These are phyloP conservation scores for Julus scandinavius DNA, from an alignment of 2,888 invertebrate species.

Conservation along the genomic window DNA sequence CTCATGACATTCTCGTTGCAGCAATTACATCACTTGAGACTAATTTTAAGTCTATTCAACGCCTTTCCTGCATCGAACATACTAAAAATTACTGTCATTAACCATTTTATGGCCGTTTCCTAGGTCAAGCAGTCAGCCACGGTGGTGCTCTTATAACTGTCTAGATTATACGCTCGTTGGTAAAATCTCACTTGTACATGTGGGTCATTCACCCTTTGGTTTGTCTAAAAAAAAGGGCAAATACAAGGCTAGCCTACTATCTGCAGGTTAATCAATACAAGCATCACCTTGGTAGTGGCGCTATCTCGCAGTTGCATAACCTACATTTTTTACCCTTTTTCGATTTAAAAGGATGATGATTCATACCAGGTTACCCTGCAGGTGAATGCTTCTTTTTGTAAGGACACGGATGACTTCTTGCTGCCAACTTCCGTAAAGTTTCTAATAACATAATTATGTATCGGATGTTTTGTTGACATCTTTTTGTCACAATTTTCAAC, in stretches of 20 bases:
- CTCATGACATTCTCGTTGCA: neutral
- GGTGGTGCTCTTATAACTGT: neutral
- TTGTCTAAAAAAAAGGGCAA: neutral
- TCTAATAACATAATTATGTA: neutral
- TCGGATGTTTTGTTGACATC: neutral
- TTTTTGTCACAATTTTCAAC: neutral
- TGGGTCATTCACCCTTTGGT: neutral
- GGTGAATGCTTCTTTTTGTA: neutral
- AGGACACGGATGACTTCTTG: neutral
- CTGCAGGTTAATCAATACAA: neutral
- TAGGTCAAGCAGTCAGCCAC: neutral
- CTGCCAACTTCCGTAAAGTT: neutral
- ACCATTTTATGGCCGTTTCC: neutral
- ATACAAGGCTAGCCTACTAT: neutral
- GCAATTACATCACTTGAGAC: neutral
- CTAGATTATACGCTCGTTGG: neutral
- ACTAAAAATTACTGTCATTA: neutral
- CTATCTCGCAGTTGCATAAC: neutral
- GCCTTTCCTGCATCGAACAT: neutral
- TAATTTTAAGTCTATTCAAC: neutral
- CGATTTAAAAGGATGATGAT: neutral
- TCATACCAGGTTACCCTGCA: neutral
- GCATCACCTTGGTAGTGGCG: neutral
- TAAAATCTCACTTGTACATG: neutral
- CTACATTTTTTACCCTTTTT: conserved; percentile 5